phyloP scores from a whole-genome alignment of 2,797 vertebrate genomes.

The Nannoperca obscura region DNA sequence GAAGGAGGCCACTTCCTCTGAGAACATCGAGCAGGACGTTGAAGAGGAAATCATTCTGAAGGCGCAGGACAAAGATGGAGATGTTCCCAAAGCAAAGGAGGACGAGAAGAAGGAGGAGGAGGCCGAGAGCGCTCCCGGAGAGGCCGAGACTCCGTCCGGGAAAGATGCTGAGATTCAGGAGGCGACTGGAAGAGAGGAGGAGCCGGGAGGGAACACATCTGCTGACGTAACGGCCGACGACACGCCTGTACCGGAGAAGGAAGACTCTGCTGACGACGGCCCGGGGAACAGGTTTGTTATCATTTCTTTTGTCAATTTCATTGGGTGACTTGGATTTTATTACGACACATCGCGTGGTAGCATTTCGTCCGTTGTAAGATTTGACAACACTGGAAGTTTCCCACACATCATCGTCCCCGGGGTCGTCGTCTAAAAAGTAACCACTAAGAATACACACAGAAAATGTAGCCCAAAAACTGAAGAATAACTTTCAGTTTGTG shows the following conservation, averaged over 20 bases:
- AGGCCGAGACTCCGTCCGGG: constrained; percentile 10
- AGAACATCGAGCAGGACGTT: constrained; percentile 43
- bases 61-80: constrained; percentile 29
- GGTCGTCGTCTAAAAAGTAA: background rate
- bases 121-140: background rate
- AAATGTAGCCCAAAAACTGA: no score
- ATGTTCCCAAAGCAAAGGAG: constrained; percentile 29
- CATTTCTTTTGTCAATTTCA: background rate
- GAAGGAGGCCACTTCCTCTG: constrained; percentile 42
- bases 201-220: constrained; percentile 9
- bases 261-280: constrained; percentile 18
- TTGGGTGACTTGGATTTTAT: background rate
- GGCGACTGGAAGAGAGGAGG: constrained; percentile 41
- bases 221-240: constrained; percentile 20
- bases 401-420: background rate
- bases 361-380: background rate
- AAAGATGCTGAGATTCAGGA: constrained; percentile 42
- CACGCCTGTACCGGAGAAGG: constrained; percentile 19
- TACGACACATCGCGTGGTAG: background rate
- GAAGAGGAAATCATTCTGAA: constrained; percentile 28
- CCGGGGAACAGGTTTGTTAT: constrained; percentile 71
- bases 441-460: background rate
- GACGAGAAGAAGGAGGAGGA: constrained; percentile 24
- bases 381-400: constrained; percentile 6
- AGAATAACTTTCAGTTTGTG: no score